A percentile compares a stretch with the other conserved stretches of the same genome.
These are phyloP conservation scores for Neolamprologus caudopunctatus DNA, from an alignment of 2,113 vertebrate genomes.

Conservation along the genomic window DNA sequence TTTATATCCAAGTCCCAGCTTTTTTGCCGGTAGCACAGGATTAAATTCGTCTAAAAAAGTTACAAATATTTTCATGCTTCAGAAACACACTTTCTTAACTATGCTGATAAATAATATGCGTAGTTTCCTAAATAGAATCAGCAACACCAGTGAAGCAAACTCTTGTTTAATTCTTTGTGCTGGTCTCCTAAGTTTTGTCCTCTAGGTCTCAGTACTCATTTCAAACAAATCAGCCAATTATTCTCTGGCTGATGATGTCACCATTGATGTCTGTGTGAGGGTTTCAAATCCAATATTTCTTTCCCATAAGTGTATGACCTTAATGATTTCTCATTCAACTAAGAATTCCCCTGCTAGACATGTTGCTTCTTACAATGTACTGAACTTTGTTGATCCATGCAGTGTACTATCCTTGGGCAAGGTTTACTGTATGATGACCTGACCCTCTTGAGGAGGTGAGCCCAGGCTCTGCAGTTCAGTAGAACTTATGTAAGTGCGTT, in stretches of 20 bases:
- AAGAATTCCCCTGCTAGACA: neutral
- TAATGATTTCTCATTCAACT: neutral
- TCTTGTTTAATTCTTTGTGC: neutral
- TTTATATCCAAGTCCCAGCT: fast-evolving
- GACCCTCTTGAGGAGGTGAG: neutral
- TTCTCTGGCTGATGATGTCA: neutral
- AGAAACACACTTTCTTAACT: neutral
- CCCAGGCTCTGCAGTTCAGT: neutral
- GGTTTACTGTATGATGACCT: neutral
- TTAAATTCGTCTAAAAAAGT: neutral
- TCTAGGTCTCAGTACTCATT: neutral
- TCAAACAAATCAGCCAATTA: neutral
- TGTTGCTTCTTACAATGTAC: neutral
- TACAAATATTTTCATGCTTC: neutral
- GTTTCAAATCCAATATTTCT: neutral
- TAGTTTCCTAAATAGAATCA: neutral
- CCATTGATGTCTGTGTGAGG: neutral
- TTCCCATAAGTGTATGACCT: neutral
- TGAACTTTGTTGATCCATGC: neutral
- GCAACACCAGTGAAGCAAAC: fast-evolving
- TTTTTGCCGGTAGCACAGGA: neutral
- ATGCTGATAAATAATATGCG: neutral
- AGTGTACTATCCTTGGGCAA: neutral
- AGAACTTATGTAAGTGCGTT: neutral
- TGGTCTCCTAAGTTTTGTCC: neutral